Evolutionary conservation across 2,888 invertebrate genomes (phyloP), one percentile per base, ranked within the genome.

Genomic region (Tromatobia lineatoria): DNA sequence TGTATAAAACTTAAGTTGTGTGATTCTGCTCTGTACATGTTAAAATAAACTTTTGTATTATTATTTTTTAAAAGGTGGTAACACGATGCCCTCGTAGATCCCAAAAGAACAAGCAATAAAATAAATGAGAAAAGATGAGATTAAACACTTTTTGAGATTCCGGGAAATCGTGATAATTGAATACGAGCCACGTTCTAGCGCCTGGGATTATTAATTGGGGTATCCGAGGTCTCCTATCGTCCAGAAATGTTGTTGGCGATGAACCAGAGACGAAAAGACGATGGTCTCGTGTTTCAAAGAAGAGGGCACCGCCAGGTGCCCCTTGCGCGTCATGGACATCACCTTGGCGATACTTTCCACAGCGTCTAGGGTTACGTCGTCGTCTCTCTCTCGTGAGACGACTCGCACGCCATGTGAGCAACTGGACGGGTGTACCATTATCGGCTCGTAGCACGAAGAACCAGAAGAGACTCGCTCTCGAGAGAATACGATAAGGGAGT

Each of bases 281-380:
- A 45, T 64, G 77, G 90, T 89, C 91, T 93, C 91, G 90, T 90
- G 90, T 93, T 93, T 92, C 93, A 93, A 93, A 93, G 92, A 90
- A 88, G 86, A 88, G 87, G 89, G 88, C 74, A 85, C 93, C 92
- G 92, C 92, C 92, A 92, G 92, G 91, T 93, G 92, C 64, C 73
- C 73, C 29, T 25, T 8, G n/a, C 91, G 90, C 77, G 77, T 86
- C 90, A 86, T 80, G 89, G 91, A 92, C 92, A 92, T 92, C 85
- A 86, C 74, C 82, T 78, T 76, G 80, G 71, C 82, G 92, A 92
- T 91, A 91, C 91, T 89, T 82, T 88, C 88, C 90, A 89, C 29
- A 89, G 89, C 90, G 92, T 92, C 90, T 93, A 93, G 89, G 90
- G 91, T 93, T 93, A 93, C 93, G 89, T 61, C 57, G 57, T 61